Evolutionary conservation across 2,113 vertebrate genomes (phyloP).

Genomic region (Oncorhynchus keta): DNA sequence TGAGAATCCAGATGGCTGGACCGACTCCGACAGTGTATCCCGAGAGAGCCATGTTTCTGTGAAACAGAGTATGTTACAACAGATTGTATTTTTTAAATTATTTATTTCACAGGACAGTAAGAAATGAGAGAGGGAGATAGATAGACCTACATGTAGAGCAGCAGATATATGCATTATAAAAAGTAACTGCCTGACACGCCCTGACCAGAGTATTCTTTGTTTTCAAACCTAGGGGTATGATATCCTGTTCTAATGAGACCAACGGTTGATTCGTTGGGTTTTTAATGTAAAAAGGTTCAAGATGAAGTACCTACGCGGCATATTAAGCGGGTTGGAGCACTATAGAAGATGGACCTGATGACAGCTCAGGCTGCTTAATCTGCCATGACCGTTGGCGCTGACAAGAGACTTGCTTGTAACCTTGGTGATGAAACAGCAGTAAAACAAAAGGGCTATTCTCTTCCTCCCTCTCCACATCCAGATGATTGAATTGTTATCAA

Average conservation of each 20-base stretch:
- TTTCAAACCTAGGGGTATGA: not conserved
- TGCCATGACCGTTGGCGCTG: slow-evolving; percentile 53
- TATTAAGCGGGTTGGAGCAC: not conserved
- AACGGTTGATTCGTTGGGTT: not conserved
- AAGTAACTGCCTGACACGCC: too few relatives aligned
- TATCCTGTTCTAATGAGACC: not conserved
- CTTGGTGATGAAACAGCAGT: slow-evolving; percentile 63
- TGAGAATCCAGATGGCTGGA: too few relatives aligned
- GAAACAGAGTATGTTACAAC: too few relatives aligned
- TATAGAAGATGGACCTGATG: not conserved
- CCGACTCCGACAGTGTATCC: too few relatives aligned
- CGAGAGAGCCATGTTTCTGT: too few relatives aligned
- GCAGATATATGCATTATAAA: too few relatives aligned
- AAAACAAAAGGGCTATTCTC: slow-evolving; percentile 54
- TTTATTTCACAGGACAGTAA: too few relatives aligned
- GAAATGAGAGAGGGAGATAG: too few relatives aligned
- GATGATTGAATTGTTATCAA: slow-evolving; percentile 61
- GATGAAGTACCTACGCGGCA: not conserved
- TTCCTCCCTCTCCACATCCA: slow-evolving; percentile 55
- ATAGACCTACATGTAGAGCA: too few relatives aligned
- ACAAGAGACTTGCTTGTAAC: slow-evolving; percentile 59
- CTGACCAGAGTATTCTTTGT: too few relatives aligned
- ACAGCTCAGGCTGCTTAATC: slow-evolving; percentile 39
- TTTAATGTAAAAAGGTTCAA: not conserved
- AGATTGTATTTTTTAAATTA: too few relatives aligned